Evolutionary conservation across 2,888 invertebrate species (phyloP), one percentile per base, ranked within the genome.

Genomic region (Agrochola lota): DNA sequence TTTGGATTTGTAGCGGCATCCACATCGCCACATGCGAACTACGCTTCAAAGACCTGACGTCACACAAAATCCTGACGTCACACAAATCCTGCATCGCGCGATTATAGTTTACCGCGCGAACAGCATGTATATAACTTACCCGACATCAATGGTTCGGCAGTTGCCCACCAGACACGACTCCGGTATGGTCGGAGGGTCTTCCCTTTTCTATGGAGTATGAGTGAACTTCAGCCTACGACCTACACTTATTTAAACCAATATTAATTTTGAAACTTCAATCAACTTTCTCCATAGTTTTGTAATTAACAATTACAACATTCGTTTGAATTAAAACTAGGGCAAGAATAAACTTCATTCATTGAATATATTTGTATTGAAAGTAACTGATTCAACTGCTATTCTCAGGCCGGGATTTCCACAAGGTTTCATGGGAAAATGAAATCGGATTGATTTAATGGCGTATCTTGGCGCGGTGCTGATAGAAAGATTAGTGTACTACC

Each of bases 321-420:
- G 55, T 81, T 81, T 40, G 5, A 64, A 69, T 59, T 46, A 2
- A 60, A 81, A 76, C 69, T 75, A 15, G 46, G 23, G 26, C 52
- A 60, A 70, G 57, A 62, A 66, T 67, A 62, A 66, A 62, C 63
- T 80, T 60, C 12, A 35, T 70, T 70, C 35, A 80, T 66, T 43
- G 26, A 69, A 46, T 64, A n/a, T 40, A 68, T 40, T 57, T 63
- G 49, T 35, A n/a, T 64, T 9, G 15, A 64, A 79, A 43, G 40
- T 75, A 30, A 78, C 35, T 35, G 20, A 17, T 74, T 43, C 55
- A 46, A 11, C 46, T 30, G 2, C 40, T 75, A 30, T 60, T 63
- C 60, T 78, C 30, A 63, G 62, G 49, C 11, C 20, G 20, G 52
- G 52, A 52, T 52, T 52, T 52, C 52, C 52, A 52, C 20, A 52